These are phyloP conservation scores for Oxyura jamaicensis DNA, from an alignment of 2,113 vertebrate genomes.

Conservation along the genomic window DNA sequence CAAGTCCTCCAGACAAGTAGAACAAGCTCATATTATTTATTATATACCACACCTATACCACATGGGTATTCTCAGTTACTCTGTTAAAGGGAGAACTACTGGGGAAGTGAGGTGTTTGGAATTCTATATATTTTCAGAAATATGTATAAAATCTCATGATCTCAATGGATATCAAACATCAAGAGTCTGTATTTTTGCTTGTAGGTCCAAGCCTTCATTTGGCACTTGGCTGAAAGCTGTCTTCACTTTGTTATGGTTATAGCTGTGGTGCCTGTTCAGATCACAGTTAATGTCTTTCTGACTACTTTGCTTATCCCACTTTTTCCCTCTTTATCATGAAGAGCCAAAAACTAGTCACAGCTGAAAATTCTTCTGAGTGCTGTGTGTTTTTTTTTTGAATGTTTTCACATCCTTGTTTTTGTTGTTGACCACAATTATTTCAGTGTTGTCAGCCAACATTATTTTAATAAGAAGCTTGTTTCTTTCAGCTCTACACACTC, in stretches of 20 bases:
- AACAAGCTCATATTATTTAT: background rate
- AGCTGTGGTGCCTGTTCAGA: background rate
- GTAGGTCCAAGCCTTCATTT: background rate
- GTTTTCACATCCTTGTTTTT: background rate
- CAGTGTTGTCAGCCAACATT: background rate
- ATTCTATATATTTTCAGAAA: background rate
- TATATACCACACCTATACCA: background rate
- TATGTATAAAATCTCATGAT: background rate
- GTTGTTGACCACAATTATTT: background rate
- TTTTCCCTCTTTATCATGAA: background rate
- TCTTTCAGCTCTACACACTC: background rate
- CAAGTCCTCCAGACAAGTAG: background rate
- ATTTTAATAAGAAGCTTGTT: background rate
- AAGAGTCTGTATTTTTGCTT: background rate
- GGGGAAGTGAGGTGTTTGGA: background rate
- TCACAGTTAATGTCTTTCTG: background rate
- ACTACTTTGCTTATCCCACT: background rate
- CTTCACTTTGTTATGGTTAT: background rate
- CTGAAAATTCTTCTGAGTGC: background rate
- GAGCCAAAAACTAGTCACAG: background rate
- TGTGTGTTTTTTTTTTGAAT: background rate
- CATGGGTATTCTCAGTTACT: background rate
- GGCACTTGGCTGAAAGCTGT: background rate
- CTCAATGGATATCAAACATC: background rate
- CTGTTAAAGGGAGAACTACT: background rate